Evolutionary conservation across 2,797 vertebrate species (phyloP).

Genomic region (Sternarchorhynchus goeldii): DNA sequence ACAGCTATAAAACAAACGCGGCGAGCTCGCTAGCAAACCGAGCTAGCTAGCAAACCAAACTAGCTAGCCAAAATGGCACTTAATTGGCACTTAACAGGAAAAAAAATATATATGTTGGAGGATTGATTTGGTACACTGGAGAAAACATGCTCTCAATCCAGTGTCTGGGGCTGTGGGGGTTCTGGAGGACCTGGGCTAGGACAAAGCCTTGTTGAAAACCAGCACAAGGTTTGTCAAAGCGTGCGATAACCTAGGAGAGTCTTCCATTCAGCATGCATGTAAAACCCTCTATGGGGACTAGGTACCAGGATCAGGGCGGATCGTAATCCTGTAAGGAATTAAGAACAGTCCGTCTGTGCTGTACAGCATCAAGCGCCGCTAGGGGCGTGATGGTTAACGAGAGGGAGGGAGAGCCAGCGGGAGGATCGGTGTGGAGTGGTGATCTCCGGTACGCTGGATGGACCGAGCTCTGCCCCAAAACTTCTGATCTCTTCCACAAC

Average conservation of each 20-base stretch:
- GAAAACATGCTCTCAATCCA: too few relatives aligned
- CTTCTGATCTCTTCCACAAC: conserved; percentile 58
- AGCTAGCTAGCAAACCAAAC: too few relatives aligned
- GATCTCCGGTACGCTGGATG: conserved; percentile 31
- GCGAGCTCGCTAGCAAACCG: too few relatives aligned
- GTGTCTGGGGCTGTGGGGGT: too few relatives aligned
- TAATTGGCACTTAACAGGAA: too few relatives aligned
- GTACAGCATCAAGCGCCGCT: background rate
- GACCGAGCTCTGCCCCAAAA: conserved; percentile 49
- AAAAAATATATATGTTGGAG: too few relatives aligned
- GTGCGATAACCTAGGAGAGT: background rate
- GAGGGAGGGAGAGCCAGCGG: background rate
- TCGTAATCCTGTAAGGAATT: conserved; percentile 68
- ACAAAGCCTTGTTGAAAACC: background rate
- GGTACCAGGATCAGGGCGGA: conserved; percentile 53
- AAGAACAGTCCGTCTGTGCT: conserved; percentile 49
- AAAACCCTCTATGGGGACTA: conserved; percentile 54
- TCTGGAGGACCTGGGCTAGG: background rate
- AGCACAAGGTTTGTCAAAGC: conserved; percentile 4
- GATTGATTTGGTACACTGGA: too few relatives aligned
- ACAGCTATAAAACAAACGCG: too few relatives aligned
- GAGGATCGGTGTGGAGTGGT: conserved; percentile 1
- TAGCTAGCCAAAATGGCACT: too few relatives aligned
- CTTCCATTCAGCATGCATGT: conserved; percentile 43
- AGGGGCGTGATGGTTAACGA: background rate